Evolutionary conservation across 2,113 vertebrate species (phyloP), one percentile per base, ranked within the genome.

Genomic region (Butorides virescens): DNA sequence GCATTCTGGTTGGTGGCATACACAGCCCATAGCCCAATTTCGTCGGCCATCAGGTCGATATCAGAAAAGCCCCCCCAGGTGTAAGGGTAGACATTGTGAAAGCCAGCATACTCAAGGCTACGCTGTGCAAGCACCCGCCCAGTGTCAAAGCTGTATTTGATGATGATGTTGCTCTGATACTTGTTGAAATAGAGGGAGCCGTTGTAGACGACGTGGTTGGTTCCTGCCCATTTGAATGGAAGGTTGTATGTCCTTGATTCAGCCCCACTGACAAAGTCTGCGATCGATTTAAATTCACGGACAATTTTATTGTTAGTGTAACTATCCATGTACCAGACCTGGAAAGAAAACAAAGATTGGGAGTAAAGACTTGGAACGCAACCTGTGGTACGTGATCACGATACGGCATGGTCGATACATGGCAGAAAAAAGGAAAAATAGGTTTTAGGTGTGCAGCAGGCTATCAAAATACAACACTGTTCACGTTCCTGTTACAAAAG

Each of bases 321-420:
- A 79, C 99, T 99, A 91, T 99, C 99, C 99, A 99, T 99, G 82
- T 99, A 99, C 99, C 99, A 99, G 58, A 99, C 99, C 99, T 99
- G 94, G 65, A 92, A 83, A 93, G 72, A 86, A 93, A 79, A 55
- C 75, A 81, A 73, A 95, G 56, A 84, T 42, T 21, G 55, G 37
- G 71, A 73, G 58, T 96, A 39, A 97, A 71, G 46, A 37, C 17
- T 49, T 86, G 4, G 10, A 83, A 62, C 11, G 29, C 34, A 50
- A 39, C 22, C 32, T 84, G 42, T 42, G 71, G 18, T 59, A 39
- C 1, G 2, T 10, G 34, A 44, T 70, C 22, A 10, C 21, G 16
- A 47, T 14, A 39, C 11, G 66, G 23, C 26, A 29, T 37, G 53
- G 70, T 55, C 29, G 61, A 89, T 56, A 63, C 21, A 36, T 20